A percentile compares a stretch with the other conserved stretches of the same genome.
Evolutionary conservation across 2,888 invertebrate genomes (phyloP).

Genomic region (Meganola albula): DNA sequence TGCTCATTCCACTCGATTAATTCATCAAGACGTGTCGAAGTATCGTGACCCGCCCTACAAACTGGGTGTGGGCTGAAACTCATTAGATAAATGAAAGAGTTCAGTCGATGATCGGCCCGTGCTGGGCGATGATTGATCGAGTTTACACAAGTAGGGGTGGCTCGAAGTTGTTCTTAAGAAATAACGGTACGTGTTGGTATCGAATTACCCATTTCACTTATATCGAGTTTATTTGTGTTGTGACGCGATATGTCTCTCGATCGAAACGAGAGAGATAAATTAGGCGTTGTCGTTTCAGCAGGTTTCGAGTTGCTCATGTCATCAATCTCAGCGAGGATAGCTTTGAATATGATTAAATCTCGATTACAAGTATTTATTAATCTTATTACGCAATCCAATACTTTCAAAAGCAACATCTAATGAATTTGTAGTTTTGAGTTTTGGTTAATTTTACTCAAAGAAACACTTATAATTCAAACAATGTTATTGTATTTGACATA

Average conservation of each 20-base stretch:
- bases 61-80: constrained; percentile 38
- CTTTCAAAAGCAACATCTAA: no score
- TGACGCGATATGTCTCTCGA: constrained; percentile 42
- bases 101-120: constrained; percentile 48
- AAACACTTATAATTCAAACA: no score
- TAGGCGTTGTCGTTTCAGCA: constrained; percentile 25
- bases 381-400: no score
- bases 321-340: no score
- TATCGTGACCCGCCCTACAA: constrained; percentile 37
- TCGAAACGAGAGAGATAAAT: constrained; percentile 45
- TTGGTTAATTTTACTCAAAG: no score
- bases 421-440: no score
- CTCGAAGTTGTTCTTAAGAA: constrained; percentile 33
- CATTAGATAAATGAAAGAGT: constrained; percentile 76
- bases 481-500: no score
- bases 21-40: constrained; percentile 55
- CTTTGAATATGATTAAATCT: no score
- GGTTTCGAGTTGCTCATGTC: constrained; percentile 22
- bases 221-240: constrained; percentile 57
- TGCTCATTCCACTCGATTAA: constrained; percentile 45
- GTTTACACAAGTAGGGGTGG: constrained; percentile 25
- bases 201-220: constrained; percentile 63
- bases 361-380: no score
- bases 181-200: constrained; percentile 42
- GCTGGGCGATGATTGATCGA: constrained; percentile 32